Evolutionary conservation across 2,888 invertebrate genomes (phyloP).

Genomic region (Catocala sponsa): DNA sequence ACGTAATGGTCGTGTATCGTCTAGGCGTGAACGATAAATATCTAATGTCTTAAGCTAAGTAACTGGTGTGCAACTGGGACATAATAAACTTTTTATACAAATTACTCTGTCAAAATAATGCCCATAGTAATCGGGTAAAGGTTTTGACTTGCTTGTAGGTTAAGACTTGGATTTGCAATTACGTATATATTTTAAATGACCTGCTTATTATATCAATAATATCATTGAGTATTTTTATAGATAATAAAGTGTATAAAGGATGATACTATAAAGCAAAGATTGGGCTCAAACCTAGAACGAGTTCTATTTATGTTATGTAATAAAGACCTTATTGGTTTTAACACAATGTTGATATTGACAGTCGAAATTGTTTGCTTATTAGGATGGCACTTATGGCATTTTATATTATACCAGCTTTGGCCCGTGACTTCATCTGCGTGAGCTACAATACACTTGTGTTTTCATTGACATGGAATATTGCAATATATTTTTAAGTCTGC

Average conservation of each 20-base stretch:
- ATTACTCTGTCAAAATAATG: constrained; percentile 26
- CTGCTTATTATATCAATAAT: not conserved
- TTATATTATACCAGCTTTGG: no score
- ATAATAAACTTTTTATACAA: constrained; percentile 28
- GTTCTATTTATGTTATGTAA: no score
- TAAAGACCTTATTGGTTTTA: no score
- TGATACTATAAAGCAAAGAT: no score
- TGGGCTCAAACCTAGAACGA: no score
- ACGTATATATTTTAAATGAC: not conserved
- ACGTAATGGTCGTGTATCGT: constrained; percentile 49
- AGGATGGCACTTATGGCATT: no score
- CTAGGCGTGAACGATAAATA: constrained; percentile 63
- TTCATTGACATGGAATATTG: no score
- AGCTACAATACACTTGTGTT: no score
- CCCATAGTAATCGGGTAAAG: constrained; percentile 23
- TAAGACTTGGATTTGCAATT: constrained; percentile 11
- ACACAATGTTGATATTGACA: no score
- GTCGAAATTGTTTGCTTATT: no score
- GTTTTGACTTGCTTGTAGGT: constrained; percentile 10
- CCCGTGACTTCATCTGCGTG: no score
- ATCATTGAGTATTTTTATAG: not conserved
- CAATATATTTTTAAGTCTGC: no score
- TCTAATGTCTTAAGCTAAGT: constrained; percentile 47
- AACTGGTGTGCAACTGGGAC: constrained; percentile 29
- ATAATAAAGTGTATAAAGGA: not conserved